Evolutionary conservation across 1,140 invertebrate genomes (phyloP).

Genomic region (Rhizoglyphus robini): DNA sequence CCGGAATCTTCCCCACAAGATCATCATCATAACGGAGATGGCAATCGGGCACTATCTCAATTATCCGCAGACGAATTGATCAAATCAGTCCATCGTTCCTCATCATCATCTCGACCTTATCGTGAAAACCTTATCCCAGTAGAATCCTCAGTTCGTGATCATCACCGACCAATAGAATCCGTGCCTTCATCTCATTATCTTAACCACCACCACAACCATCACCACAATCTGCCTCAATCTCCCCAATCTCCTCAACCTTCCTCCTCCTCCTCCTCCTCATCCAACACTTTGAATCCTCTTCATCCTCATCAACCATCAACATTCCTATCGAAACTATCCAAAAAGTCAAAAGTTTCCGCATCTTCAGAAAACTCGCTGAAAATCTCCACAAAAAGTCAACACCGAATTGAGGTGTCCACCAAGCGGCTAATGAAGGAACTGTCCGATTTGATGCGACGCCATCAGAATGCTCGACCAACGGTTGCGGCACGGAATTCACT

Average conservation of each 20-base stretch:
- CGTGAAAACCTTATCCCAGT: too few species aligned
- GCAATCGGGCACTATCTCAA: too few species aligned
- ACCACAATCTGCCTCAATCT: not conserved
- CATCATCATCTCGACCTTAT: too few species aligned
- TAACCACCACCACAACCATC: conserved; percentile 1
- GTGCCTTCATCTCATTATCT: not conserved
- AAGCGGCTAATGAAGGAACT: conserved; percentile 84
- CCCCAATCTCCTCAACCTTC: not conserved
- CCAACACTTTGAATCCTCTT: not conserved
- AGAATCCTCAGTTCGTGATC: too few species aligned
- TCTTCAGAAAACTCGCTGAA: too few species aligned
- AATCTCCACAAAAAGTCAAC: not conserved
- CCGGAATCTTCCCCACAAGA: too few species aligned
- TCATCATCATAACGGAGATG: too few species aligned
- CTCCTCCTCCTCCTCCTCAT: not conserved
- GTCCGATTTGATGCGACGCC: conserved; percentile 41
- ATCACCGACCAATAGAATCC: too few species aligned
- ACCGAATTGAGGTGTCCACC: conserved; percentile 43
- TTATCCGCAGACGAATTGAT: too few species aligned
- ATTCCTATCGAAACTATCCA: not conserved
- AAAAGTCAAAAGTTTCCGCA: not conserved
- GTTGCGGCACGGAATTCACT: too few species aligned
- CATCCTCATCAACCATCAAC: not conserved
- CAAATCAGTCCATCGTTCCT: too few species aligned
- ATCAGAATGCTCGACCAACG: conserved; percentile 38